phyloP scores from a whole-genome alignment of 2,888 invertebrate species.

The Celastrina argiolus region DNA sequence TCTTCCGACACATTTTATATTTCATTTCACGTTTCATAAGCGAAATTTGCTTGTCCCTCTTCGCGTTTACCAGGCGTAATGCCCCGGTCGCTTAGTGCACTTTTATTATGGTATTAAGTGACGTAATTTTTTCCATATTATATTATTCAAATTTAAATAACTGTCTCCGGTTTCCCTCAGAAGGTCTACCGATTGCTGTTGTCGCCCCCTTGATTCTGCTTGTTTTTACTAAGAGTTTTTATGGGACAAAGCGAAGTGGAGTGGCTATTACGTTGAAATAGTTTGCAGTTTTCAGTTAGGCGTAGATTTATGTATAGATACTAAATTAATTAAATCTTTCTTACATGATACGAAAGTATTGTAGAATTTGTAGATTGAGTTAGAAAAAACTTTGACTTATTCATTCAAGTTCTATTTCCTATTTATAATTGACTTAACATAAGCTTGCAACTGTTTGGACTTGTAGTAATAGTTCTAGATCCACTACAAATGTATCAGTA shows the following conservation, averaged over 20 bases:
- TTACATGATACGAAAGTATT: too few species aligned
- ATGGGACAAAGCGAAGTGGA: constrained; percentile 44
- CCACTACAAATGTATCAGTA: too few species aligned
- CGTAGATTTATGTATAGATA: too few species aligned
- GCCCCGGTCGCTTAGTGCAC: constrained; percentile 77
- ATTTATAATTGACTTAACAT: too few species aligned
- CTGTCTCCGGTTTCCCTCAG: constrained; percentile 76
- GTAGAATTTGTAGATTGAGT: too few species aligned
- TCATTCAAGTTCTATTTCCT: too few species aligned
- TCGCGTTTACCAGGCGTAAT: constrained; percentile 72
- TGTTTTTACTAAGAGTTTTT: constrained; percentile 67
- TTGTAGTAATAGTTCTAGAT: too few species aligned
- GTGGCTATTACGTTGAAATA: constrained; percentile 31
- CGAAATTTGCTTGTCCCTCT: constrained; percentile 71
- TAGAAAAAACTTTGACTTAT: too few species aligned
- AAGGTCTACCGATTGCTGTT: constrained; percentile 68
- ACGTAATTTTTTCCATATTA: constrained; percentile 80
- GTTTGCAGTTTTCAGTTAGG: not conserved
- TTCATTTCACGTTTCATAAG: constrained; percentile 77
- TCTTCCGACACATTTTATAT: constrained; percentile 71
- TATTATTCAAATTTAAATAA: constrained; percentile 80
- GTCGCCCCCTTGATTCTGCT: constrained; percentile 66
- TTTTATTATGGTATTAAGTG: constrained; percentile 80
- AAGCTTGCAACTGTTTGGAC: too few species aligned
- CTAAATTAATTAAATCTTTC: too few species aligned